Base-by-base conservation (phyloP, 2,797 vertebrate species). In the Paguma larvata region DNA sequence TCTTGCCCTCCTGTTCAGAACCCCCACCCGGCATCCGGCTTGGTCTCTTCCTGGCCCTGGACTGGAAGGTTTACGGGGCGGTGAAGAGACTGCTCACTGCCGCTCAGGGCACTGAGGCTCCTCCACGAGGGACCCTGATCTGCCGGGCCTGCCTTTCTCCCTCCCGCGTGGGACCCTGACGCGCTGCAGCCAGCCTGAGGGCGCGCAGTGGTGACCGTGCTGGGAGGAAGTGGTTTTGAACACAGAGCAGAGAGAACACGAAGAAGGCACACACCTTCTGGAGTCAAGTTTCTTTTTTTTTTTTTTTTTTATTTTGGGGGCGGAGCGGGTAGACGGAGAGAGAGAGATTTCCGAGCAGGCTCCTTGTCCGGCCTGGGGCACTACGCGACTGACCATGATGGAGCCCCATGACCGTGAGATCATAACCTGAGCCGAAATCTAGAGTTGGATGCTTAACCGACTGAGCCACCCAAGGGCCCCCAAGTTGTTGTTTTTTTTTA, bases 101-200 rank as follows among this genome's bases (percentile, higher is more conserved):
- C 34, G 1, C 27, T 59, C 27, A 12, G 56, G 68, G 86, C 27
- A 59, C 30, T 16, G 0, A 9, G 32, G 16, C 83, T 18, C 56
- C 79, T 72, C 38, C 21, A 2, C 0, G 3, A 14, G 48, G 18
- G 38, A n/a, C 63, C 46, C 51, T 5, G 34, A 14, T 46, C 82
- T 70, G 15, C 14, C 27, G 25, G 48, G 34, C 34, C 46, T 23
- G 3, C 1, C 10, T 73, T 11, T 13, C 59, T 62, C 38, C 44
- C 21, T 73, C 13, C 0, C 1, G 13, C 1, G 0, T 6, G 10
- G 59, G 32, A 19, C 59, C 53, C 18, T 15, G 65, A 1, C 1
- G 3, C 5, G 0, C 73, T 19, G 25, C 25, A 25, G 16, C 51
- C 0, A 0, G 16, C 41, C 27, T 1, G 4, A 23, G 67, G 18